Conservation (phyloP, 2,797 vertebrate genomes). For the Lepidocolaptes lacrymiger region DNA sequence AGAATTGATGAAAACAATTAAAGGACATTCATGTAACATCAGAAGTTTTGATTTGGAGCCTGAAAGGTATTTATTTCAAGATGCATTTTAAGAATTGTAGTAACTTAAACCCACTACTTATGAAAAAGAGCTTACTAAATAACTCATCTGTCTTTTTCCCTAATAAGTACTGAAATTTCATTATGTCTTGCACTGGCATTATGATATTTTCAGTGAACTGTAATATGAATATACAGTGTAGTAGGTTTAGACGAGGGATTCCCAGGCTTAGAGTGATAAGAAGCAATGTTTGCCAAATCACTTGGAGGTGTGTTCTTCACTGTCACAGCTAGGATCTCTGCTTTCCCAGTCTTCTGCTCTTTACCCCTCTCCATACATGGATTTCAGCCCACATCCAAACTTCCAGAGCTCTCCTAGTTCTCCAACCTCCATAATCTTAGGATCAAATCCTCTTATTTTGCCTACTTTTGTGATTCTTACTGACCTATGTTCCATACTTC, state of each 20-base stretch:
- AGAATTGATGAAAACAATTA: constrained; percentile 90
- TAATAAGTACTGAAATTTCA: not conserved
- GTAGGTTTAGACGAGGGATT: not conserved
- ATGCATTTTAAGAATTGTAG: not conserved
- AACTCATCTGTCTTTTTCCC: not conserved
- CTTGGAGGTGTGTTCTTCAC: not conserved
- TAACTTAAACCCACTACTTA: not conserved
- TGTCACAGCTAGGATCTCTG: not conserved
- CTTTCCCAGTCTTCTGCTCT: not conserved
- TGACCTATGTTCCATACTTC: not conserved
- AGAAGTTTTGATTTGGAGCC: constrained; percentile 75
- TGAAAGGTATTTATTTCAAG: constrained; percentile 77
- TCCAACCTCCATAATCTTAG: not conserved
- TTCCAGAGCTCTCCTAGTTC: not conserved
- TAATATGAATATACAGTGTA: not conserved
- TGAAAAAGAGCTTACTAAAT: not conserved
- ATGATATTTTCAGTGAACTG: not conserved
- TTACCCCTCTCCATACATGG: not conserved
- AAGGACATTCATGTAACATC: constrained; percentile 66
- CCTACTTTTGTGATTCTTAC: not conserved
- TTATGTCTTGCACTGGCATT: not conserved
- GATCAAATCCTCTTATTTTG: not conserved
- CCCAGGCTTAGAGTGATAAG: not conserved
- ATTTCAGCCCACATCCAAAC: not conserved
- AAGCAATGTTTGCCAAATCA: not conserved